phyloP scores from a whole-genome alignment of 2,888 invertebrate species.

The Diaperis boleti region DNA sequence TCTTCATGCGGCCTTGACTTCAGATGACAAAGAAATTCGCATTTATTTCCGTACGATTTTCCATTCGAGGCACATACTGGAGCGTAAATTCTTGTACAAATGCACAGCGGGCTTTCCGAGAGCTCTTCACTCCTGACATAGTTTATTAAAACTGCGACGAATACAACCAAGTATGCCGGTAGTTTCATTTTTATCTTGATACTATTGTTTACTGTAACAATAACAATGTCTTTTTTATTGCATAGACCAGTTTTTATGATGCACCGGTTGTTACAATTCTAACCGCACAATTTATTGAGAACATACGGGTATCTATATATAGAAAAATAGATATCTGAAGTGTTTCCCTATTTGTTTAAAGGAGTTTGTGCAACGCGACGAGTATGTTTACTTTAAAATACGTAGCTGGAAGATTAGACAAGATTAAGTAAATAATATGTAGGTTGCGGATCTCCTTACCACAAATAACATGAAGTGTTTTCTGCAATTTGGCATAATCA shows the following conservation, averaged over 20 bases:
- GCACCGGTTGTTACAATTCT: neutral
- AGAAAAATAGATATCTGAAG: neutral
- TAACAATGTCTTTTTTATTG: neutral
- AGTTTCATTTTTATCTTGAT: neutral
- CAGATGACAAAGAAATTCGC: conserved; percentile 64
- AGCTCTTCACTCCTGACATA: conserved; percentile 7
- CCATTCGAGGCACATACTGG: conserved; percentile 67
- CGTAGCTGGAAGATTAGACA: neutral
- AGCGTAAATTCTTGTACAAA: conserved; percentile 64
- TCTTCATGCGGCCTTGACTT: conserved; percentile 38
- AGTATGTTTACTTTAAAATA: neutral
- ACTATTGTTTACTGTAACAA: neutral
- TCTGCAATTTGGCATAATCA: no score
- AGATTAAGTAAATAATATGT: neutral
- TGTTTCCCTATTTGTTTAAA: neutral
- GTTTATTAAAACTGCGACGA: neutral
- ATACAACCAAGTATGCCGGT: neutral
- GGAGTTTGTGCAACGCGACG: neutral
- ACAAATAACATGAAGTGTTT: no score
- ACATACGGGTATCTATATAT: neutral
- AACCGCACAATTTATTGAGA: neutral
- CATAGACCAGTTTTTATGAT: neutral
- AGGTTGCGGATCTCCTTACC: no score
- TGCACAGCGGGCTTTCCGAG: conserved; percentile 53
- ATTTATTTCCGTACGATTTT: conserved; percentile 64